phyloP scores from a whole-genome alignment of 2,797 vertebrate species.

The Delichon dasypus region DNA sequence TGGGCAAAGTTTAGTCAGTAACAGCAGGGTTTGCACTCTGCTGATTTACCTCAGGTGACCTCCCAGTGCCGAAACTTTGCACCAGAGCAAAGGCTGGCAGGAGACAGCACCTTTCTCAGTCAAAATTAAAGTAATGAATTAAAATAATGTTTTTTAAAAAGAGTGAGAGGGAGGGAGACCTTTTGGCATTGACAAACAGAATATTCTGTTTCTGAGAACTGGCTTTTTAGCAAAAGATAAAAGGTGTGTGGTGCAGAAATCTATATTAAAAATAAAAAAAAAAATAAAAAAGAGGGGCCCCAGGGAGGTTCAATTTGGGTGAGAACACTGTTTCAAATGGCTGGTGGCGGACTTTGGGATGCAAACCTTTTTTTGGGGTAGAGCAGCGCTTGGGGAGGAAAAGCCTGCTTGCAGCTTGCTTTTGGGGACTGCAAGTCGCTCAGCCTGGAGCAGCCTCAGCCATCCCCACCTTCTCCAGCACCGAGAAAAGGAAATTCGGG shows the following conservation, averaged over 20 bases:
- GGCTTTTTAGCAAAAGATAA: neutral
- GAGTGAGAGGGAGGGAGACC: fast-evolving
- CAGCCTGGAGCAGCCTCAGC: neutral
- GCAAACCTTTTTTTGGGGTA: fast-evolving
- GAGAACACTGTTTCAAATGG: neutral
- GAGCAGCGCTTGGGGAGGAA: neutral
- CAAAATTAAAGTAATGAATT: neutral
- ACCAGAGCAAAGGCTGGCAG: neutral
- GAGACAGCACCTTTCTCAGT: neutral
- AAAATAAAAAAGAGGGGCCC: neutral
- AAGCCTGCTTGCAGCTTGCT: neutral
- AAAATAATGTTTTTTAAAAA: neutral
- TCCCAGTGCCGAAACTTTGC: neutral
- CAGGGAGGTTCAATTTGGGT: neutral
- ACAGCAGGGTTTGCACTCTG: neutral
- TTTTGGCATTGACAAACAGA: neutral
- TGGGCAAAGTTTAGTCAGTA: neutral
- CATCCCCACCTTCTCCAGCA: neutral
- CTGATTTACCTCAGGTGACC: neutral
- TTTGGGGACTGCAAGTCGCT: fast-evolving
- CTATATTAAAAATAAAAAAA: neutral
- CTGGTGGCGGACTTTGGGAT: neutral
- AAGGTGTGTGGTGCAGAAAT: neutral
- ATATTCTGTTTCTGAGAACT: neutral
- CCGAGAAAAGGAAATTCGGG: neutral